These are phyloP conservation scores for Tuta absoluta DNA, from an alignment of 2,888 invertebrate genomes.

Conservation along the genomic window DNA sequence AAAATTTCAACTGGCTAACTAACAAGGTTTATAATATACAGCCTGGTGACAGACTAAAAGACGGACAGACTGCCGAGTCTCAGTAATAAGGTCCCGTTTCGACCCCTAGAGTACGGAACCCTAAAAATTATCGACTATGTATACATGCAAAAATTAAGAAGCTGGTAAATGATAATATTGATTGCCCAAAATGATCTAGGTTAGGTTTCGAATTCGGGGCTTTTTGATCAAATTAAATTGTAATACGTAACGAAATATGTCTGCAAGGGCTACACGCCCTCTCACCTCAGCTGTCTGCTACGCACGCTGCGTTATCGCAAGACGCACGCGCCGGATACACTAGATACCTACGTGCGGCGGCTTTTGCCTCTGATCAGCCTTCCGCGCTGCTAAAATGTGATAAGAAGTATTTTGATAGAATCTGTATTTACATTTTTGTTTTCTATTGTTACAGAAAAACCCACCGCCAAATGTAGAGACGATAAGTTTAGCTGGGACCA, in stretches of 20 bases:
- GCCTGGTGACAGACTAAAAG: no score
- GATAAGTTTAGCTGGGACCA: slow-evolving; percentile 74
- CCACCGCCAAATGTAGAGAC: slow-evolving; percentile 66
- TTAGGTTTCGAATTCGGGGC: neutral
- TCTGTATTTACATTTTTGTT: neutral
- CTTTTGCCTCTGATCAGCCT: neutral
- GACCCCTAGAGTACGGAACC: no score
- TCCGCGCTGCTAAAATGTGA: neutral
- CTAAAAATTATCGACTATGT: no score
- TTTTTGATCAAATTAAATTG: neutral
- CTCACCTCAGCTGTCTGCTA: slow-evolving; percentile 41
- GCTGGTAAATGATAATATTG: no score
- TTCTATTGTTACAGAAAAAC: slow-evolving; percentile 62
- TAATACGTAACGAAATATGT: neutral
- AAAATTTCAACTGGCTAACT: no score
- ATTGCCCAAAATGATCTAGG: no score
- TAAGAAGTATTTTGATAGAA: neutral
- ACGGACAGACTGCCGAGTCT: no score
- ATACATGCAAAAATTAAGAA: no score
- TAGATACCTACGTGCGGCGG: no score
- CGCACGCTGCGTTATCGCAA: slow-evolving; percentile 36
- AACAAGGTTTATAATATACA: no score
- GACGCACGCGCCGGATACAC: slow-evolving; percentile 39
- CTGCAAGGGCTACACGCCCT: slow-evolving; percentile 36
- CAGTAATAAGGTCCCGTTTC: no score